phyloP scores from a whole-genome alignment of 2,797 vertebrate genomes.

The Melanogrammus aeglefinus region DNA sequence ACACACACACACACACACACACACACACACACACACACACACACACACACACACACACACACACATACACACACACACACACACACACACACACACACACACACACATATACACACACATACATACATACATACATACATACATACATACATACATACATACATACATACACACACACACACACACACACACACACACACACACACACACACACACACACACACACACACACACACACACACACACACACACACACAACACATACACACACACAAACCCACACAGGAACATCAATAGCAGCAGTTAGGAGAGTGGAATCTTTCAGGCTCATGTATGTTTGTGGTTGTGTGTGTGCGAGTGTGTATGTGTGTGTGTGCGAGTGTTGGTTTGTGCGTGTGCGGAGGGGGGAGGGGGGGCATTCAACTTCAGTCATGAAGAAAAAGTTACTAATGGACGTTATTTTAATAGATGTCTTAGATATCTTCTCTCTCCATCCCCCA shows the following conservation, averaged over 20 bases:
- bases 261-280: neutral
- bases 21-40: constrained; percentile 46
- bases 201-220: neutral
- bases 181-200: neutral
- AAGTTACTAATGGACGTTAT: constrained; percentile 2
- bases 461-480: neutral
- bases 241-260: neutral
- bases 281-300: too few relatives aligned
- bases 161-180: neutral
- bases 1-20: neutral
- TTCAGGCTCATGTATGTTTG: too few relatives aligned
- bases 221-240: too few relatives aligned
- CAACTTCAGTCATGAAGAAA: neutral
- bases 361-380: neutral
- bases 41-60: constrained; percentile 18
- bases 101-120: constrained; percentile 16
- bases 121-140: constrained; percentile 12
- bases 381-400: neutral
- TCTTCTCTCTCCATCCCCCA: too few relatives aligned
- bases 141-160: too few relatives aligned
- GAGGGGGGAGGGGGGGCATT: neutral
- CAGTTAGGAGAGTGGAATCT: too few relatives aligned
- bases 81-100: constrained; percentile 17
- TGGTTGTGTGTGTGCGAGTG: neutral
- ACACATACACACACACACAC: constrained; percentile 24